Evolutionary conservation across 2,888 invertebrate genomes (phyloP).

Genomic region (Dasysyrphus tricinctus): DNA sequence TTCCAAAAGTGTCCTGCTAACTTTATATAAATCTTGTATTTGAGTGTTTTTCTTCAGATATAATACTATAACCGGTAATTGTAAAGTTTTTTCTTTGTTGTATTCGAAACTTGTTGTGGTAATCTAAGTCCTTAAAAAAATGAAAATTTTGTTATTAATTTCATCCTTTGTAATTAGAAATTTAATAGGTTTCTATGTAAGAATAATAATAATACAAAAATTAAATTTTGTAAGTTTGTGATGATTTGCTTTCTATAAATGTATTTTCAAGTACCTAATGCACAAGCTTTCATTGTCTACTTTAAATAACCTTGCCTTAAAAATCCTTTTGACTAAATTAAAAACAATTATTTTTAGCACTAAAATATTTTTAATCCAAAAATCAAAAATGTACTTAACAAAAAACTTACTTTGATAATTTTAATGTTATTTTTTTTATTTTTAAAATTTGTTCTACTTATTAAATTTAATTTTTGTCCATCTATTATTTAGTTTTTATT

Average conservation of each 20-base stretch:
- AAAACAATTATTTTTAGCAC: background rate
- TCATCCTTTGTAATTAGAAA: background rate
- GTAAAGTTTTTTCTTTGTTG: background rate
- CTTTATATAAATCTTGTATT: too few relatives aligned
- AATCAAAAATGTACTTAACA: too few relatives aligned
- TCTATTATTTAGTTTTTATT: background rate
- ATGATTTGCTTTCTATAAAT: conserved; percentile 32
- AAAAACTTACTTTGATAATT: too few relatives aligned
- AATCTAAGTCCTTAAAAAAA: conserved; percentile 7
- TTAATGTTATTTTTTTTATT: background rate
- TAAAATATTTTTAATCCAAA: background rate
- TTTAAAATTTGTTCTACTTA: background rate
- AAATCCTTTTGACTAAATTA: background rate
- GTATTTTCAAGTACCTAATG: background rate
- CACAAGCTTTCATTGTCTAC: conserved; percentile 37
- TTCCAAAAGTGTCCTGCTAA: too few relatives aligned
- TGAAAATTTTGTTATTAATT: background rate
- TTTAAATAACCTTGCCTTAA: background rate
- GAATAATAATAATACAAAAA: background rate
- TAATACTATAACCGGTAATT: too few relatives aligned
- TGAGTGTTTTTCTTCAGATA: too few relatives aligned
- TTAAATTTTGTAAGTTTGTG: conserved; percentile 23
- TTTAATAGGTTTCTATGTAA: background rate
- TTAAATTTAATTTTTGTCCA: conserved; percentile 11
- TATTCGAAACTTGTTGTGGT: background rate